Evolutionary conservation across 2,888 invertebrate genomes (phyloP).

Genomic region (Trichopria drosophilae): DNA sequence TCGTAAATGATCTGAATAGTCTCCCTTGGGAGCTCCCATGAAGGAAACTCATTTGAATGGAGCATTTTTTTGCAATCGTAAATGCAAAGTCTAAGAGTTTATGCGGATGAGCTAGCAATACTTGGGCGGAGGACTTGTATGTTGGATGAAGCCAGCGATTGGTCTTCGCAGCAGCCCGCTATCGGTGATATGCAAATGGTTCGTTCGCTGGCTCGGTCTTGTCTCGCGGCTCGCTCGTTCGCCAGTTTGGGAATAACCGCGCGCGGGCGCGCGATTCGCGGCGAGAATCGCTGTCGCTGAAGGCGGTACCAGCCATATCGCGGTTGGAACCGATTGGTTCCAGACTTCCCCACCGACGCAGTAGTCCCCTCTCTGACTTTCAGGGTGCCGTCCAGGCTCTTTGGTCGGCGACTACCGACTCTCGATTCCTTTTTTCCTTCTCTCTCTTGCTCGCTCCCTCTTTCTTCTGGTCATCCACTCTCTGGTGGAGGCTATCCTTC

Average conservation of each 20-base stretch:
- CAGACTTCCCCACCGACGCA: slow-evolving; percentile 54
- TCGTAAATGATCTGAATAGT: too few species aligned
- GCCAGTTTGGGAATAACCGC: slow-evolving; percentile 36
- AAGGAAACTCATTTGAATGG: too few species aligned
- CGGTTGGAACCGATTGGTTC: slow-evolving; percentile 56
- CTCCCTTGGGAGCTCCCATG: too few species aligned
- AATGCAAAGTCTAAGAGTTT: too few species aligned
- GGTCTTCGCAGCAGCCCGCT: slow-evolving; percentile 33
- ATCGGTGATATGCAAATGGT: slow-evolving; percentile 38
- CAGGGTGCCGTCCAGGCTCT: slow-evolving; percentile 57
- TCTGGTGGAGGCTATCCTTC: too few species aligned
- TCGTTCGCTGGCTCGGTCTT: slow-evolving; percentile 29
- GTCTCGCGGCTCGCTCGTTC: slow-evolving; percentile 37
- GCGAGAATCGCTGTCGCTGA: slow-evolving; percentile 42
- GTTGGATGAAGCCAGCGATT: slow-evolving; percentile 30
- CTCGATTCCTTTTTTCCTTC: slow-evolving; percentile 32
- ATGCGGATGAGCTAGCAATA: too few species aligned
- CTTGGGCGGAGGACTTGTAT: too few species aligned
- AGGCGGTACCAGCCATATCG: slow-evolving; percentile 50
- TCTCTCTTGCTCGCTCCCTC: slow-evolving; percentile 33
- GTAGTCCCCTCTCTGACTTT: slow-evolving; percentile 47
- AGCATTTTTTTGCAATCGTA: too few species aligned
- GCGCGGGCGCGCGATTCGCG: slow-evolving; percentile 47
- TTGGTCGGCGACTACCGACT: slow-evolving; percentile 41
- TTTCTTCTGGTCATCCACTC: too few species aligned